Conservation (phyloP, 1,140 invertebrate genomes). For the Camponotus vicinus region DNA sequence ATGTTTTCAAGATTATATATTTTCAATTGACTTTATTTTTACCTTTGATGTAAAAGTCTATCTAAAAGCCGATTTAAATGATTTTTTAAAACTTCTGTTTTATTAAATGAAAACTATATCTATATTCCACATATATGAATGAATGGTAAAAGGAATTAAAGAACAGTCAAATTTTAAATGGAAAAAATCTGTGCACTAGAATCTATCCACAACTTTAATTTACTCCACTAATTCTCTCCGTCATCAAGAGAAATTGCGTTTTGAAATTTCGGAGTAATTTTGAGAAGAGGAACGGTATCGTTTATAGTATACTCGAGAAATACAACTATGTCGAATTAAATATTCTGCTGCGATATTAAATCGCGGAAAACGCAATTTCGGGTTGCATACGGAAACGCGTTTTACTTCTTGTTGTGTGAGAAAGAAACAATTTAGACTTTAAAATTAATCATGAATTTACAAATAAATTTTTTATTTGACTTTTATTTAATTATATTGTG, state of each 20-base stretch:
- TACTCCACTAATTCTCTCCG: conserved; percentile 23
- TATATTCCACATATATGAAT: background rate
- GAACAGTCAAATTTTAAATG: background rate
- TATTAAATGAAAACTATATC: conserved; percentile 1
- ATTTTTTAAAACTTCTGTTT: background rate
- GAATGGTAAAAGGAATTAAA: background rate
- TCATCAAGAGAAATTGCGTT: conserved; percentile 19
- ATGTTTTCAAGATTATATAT: background rate
- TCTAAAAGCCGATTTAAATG: background rate
- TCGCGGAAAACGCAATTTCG: conserved; percentile 42
- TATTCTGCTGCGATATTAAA: conserved; percentile 41
- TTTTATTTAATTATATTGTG: conserved; percentile 1
- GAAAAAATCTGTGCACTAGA: conserved; percentile 7
- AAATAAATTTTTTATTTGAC: conserved; percentile 15
- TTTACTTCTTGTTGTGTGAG: background rate
- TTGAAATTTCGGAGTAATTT: conserved; percentile 30
- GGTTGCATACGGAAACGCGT: conserved; percentile 8
- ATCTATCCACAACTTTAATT: conserved; percentile 15
- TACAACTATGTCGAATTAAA: conserved; percentile 12
- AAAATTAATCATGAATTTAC: background rate
- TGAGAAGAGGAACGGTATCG: conserved; percentile 9
- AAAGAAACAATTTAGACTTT: conserved; percentile 8
- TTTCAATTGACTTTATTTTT: background rate
- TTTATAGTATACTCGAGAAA: conserved; percentile 34
- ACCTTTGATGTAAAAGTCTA: background rate